Evolutionary conservation across 2,888 invertebrate genomes (phyloP), one percentile per base, ranked within the genome.

Genomic region (Osmoderma eremita): DNA sequence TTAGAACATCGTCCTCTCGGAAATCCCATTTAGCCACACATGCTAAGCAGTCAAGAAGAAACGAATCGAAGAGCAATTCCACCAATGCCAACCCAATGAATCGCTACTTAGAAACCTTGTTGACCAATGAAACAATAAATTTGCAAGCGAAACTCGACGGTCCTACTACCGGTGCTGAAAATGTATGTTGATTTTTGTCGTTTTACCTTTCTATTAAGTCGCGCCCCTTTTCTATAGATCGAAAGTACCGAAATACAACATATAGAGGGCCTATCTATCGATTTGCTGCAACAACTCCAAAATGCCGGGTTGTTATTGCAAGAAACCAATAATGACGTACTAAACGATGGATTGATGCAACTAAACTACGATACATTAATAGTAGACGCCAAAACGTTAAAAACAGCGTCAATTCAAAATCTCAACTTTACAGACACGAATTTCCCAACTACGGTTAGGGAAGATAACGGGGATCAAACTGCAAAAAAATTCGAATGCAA

Each of bases 1-100:
- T 91, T 78, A 81, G 90, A 39, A 91, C 90, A 0, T 86, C 88
- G 0, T 89, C 89, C 0, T 89, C 90, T 73, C 82, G 87, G 45
- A 89, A 88, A 76, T 85, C 86, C 30, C 91, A 91, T 75, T 82
- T 88, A 64, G 71, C 81, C 15, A 82, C 84, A 4, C 88, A 88
- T 70, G 80, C 81, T 62, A 84, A 84, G 64, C 78, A 56, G 6
- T 12, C 22, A 18, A 61, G 18, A 61, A 42, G 30, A 24, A 48
- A 13, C 6, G 45, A 61, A 13, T 10, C 15, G 6, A 24, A 13
- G 30, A 42, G 42, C 41, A 41, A 39, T 42, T 24, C 24, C 3
- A 24, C 24, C 3, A 24, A 30, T 10, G 20, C 18, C n/a, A 42
- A 30, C 3, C 45, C 22, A 30, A 0, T 24, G 1, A 30, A 30